Percentiles rank a stretch among this genome's conserved stretches.
Evolutionary conservation across 2,797 vertebrate species (phyloP).

Genomic region (Agapornis canus): DNA sequence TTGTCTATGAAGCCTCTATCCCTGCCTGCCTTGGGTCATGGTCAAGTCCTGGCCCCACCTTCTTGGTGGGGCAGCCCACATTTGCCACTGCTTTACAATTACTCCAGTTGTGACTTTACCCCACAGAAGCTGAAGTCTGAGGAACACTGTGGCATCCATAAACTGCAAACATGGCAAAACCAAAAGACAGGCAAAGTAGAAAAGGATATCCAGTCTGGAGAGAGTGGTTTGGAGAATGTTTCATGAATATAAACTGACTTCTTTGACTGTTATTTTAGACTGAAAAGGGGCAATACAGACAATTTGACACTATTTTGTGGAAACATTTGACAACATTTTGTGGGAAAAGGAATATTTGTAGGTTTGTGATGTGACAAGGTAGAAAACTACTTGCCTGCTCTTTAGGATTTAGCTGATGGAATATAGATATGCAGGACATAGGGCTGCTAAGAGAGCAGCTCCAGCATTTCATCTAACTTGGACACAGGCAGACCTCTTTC

Average conservation of each 20-base stretch:
- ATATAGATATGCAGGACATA: neutral
- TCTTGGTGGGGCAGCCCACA: neutral
- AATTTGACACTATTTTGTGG: neutral
- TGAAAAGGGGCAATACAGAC: neutral
- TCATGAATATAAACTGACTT: neutral
- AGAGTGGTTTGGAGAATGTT: neutral
- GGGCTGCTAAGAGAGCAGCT: neutral
- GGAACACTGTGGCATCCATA: neutral
- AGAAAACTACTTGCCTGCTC: neutral
- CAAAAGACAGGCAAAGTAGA: neutral
- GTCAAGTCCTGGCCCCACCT: accelerated
- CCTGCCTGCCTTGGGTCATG: neutral
- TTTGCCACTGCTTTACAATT: neutral
- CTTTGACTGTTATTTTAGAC: neutral
- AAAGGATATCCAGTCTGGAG: neutral
- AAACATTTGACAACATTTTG: neutral
- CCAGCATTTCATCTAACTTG: neutral
- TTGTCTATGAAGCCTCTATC: neutral
- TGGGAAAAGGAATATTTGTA: neutral
- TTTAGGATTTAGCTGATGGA: neutral
- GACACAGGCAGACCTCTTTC: neutral
- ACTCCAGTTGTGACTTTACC: neutral
- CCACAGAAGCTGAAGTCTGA: neutral
- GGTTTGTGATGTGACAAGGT: neutral
- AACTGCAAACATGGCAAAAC: neutral